Base-by-base conservation (phyloP, 64 coral and sea anemone species). In the Exaiptasia diaphana region DNA sequence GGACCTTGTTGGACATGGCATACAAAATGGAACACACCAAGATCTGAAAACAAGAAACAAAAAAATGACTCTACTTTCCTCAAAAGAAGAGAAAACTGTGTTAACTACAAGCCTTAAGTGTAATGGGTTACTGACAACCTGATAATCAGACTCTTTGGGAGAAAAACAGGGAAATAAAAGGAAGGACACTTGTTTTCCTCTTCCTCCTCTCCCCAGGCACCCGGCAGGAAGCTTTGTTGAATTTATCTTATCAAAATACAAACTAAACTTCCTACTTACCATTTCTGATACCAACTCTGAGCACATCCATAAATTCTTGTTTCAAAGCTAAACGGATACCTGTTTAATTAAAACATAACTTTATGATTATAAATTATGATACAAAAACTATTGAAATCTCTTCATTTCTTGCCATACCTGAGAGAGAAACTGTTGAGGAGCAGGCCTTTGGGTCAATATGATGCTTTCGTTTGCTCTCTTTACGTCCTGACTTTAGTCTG, bases 11-110 rank as follows among this genome's bases (percentile, higher is more conserved):
- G 91, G 18, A 89, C 26, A 49, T 87, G 30, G 21, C 73, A 85
- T 13, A 94, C 86, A 80, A 94, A 94, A 63, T 89, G 81, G 41
- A 94, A 94, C 45, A 94, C 86, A 30, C 91, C 91, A 85, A 94
- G 85, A 71, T 94, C 91, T 94, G 74, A 17, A 15, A 65, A 59
- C 10, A 76, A 48, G 69, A n/a, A 69, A n/a, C n/a, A n/a, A n/a
- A n/a, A n/a, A 81, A 35, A 12, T 13, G 36, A 13, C 14, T 0
- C 8, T 1, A 23, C 12, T 20, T 12, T 25, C 22, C 10, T 2
- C 1, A 15, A 33, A 4, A 21, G 21, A 8, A 9, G 18, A 41
- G 60, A 11, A 64, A 64, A 17, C 25, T 26, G 20, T 15, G 25
- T 33, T 30, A 63, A 2, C 11, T 30, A 29, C 4, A 15, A 33